Evolutionary conservation across 2,797 vertebrate species (phyloP), one percentile per base, ranked within the genome.

Genomic region (Gouania willdenowi): DNA sequence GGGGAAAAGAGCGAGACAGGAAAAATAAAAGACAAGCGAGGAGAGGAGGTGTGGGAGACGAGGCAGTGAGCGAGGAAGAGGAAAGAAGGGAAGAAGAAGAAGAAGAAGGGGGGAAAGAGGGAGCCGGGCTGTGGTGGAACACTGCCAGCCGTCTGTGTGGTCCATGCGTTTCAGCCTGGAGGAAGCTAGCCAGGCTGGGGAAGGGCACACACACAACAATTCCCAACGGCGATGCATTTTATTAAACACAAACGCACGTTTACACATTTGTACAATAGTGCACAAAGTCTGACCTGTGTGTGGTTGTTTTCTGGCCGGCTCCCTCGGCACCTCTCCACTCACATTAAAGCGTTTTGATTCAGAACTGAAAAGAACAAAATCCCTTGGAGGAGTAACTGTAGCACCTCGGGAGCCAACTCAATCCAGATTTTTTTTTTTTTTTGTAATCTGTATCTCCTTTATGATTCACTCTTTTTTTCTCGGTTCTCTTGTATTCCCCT

Each of bases 121-220:
- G 77, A 75, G 80, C 73, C 80, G 74, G 76, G 75, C 80, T 74
- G 80, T 69, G 51, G 75, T 88, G 87, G 85, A 88, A 68, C 44
- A 9, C 63, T 85, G 87, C 88, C 88, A 90, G 86, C 70, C 83
- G 70, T 85, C 85, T 90, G 88, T 90, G 88, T 90, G 89, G 88
- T 90, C 89, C 82, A 76, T 76, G 79, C 79, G 77, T 86, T 88
- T 86, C 84, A 87, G 85, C 79, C 75, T 66, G 80, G 76, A 89
- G 86, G 83, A 89, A 86, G 77, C 78, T 81, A 81, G 81, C 84
- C 86, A 86, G 84, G 80, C 79, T 58, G 68, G 77, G 69, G 75
- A 80, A 79, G 71, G 84, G 78, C 53, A 68, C 62, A 57, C 52
- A 65, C 70, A 42, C 70, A 43, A 57, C 64, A 59, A 82, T 56